Conservation (phyloP, 2,113 vertebrate genomes). For the Perca flavescens region DNA sequence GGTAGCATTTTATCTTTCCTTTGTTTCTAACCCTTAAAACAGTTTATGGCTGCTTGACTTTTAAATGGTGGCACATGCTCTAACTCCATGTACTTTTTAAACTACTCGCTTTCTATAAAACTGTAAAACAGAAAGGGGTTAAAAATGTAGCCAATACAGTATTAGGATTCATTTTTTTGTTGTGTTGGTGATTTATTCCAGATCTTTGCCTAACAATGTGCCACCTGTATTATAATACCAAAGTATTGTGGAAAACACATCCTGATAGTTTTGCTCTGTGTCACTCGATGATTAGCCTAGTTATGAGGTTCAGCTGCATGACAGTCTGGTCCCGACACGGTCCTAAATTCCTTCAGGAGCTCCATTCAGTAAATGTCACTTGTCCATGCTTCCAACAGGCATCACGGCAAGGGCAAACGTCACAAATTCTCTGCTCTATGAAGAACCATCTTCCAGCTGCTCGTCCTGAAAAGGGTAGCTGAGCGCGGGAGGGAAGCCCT, state of each 20-base stretch:
- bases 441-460: conserved; percentile 45
- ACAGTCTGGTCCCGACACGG: conserved; percentile 36
- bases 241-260: conserved; percentile 2
- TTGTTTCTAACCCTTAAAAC: neutral
- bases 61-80: conserved; percentile 2
- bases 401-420: neutral
- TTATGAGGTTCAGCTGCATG: conserved; percentile 14
- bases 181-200: neutral
- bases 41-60: neutral
- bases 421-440: conserved; percentile 21
- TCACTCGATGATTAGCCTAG: conserved; percentile 6
- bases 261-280: neutral
- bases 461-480: conserved; percentile 88
- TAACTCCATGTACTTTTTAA: neutral
- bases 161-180: too few relatives aligned
- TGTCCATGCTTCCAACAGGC: neutral
- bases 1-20: neutral
- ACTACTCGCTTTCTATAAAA: neutral
- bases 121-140: conserved; percentile 1
- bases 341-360: conserved; percentile 33
- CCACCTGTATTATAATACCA: conserved; percentile 2
- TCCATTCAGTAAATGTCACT: neutral
- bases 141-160: neutral
- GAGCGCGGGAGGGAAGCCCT: conserved; percentile 93
- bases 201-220: neutral